Evolutionary conservation across 2,113 vertebrate species (phyloP).

Genomic region (Muscicapa adusta): DNA sequence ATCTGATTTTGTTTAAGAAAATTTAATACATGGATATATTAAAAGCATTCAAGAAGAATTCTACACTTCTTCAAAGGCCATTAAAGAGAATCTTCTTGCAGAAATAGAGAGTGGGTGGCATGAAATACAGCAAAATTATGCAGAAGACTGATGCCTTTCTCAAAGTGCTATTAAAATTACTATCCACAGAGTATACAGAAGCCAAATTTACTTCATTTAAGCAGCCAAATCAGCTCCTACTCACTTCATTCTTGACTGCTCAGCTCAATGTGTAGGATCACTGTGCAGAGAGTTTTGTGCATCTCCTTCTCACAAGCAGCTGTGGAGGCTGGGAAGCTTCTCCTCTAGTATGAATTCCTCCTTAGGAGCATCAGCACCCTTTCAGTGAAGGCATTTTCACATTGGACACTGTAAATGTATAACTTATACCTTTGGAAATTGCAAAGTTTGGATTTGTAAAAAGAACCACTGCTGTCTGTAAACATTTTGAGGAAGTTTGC

Average conservation of each 20-base stretch:
- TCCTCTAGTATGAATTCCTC: not conserved
- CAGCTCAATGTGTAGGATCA: not conserved
- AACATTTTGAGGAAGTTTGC: not conserved
- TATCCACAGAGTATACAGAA: not conserved
- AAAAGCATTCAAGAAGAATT: not conserved
- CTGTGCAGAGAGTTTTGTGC: not conserved
- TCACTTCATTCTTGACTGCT: not conserved
- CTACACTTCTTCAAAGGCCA: not conserved
- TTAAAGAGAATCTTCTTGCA: not conserved
- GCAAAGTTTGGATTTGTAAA: not conserved
- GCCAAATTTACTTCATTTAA: not conserved
- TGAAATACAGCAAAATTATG: not conserved
- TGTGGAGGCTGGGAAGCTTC: not conserved
- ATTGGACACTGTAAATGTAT: accelerated
- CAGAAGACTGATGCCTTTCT: not conserved
- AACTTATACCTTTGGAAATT: not conserved
- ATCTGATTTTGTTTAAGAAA: not conserved
- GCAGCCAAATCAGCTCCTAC: not conserved
- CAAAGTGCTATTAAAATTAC: not conserved
- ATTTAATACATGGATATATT: not conserved
- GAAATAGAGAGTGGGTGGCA: not conserved
- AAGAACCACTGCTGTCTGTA: not conserved
- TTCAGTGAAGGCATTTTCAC: not conserved
- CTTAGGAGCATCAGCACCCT: not conserved
- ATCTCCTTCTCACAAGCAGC: not conserved